These are phyloP conservation scores for Amiota minor DNA, from an alignment of 2,888 invertebrate species.

Conservation along the genomic window DNA sequence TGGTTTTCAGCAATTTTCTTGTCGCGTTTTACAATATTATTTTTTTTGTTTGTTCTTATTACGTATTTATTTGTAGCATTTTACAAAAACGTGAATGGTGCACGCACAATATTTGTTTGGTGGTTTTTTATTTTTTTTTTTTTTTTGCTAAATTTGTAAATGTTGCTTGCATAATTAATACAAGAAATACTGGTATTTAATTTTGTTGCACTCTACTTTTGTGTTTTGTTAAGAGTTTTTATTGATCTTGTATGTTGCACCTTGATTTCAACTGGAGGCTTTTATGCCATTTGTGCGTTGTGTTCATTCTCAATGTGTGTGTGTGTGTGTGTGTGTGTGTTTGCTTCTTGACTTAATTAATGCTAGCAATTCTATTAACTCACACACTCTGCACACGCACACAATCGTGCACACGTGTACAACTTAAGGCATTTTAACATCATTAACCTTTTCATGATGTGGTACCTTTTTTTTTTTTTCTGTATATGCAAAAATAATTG, in stretches of 20 bases:
- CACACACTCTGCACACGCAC: neutral
- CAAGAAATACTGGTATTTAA: constrained; percentile 7
- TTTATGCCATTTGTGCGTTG: constrained; percentile 10
- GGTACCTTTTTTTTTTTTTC: no score
- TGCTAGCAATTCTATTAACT: neutral
- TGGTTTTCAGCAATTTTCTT: constrained; percentile 14
- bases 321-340: neutral
- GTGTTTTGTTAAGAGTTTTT: constrained; percentile 33
- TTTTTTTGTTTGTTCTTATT: neutral
- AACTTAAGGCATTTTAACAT: neutral
- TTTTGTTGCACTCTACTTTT: constrained; percentile 1
- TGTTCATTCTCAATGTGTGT: neutral
- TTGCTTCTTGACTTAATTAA: neutral
- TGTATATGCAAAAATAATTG: neutral
- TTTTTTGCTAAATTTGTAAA: constrained; percentile 27
- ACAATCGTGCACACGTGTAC: neutral
- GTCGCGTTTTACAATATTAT: neutral
- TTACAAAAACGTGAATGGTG: constrained; percentile 54
- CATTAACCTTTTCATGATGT: neutral
- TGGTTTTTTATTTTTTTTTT: constrained; percentile 21
- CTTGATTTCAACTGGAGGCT: constrained; percentile 51
- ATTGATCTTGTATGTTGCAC: constrained; percentile 57
- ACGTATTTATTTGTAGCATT: constrained; percentile 43
- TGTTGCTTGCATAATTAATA: constrained; percentile 46
- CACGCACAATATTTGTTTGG: constrained; percentile 54